Evolutionary conservation across 2,888 invertebrate genomes (phyloP), one percentile per base, ranked within the genome.

Genomic region (Heterodera filipjevi): DNA sequence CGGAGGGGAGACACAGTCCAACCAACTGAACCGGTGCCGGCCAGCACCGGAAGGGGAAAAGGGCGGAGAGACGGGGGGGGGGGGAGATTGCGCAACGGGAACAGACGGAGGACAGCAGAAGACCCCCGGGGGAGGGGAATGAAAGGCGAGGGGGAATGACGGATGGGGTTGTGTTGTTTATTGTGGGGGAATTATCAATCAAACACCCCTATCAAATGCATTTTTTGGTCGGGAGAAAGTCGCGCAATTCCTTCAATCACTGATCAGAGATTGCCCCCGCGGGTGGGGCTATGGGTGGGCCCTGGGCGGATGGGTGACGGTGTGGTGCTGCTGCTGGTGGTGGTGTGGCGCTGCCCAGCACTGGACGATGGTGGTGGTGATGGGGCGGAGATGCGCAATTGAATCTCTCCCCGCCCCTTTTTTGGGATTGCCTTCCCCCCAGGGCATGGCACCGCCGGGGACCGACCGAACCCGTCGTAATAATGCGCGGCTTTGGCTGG

Each of bases 21-120:
- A 59, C 12, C 59, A 59, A 59, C 12, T 27, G n/a, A 8, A 8
- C n/a, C 59, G 59, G 59, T 59, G 59, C 59, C 59, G 59, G 27
- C 59, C 59, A 59, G 59, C 59, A 59, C 59, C 59, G 59, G 59
- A 59, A 59, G 59, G 59, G 59, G n/a, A n/a, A n/a, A n/a, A n/a
- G n/a, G n/a, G n/a, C n/a, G n/a, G n/a, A 16, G 53, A 22, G 53
- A 22, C 19, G 53, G 53, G 53, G 19, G 53, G 53, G 53, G 19
- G 19, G 22, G 22, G 22, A 1, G 53, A 22, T 59, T 59, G 59
- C 59, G 59, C 59, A 59, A 59, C 59, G 59, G 59, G 27, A 59
- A 59, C 49, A 49, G 49, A 49, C 49, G 49, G 49, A 19, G 49
- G 49, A 14, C 49, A 14, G 53, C 22, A 19, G 22, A 19, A 19